Evolutionary conservation across 2,888 invertebrate species (phyloP), one percentile per base, ranked within the genome.

Genomic region (Hemistola chrysoprasaria): DNA sequence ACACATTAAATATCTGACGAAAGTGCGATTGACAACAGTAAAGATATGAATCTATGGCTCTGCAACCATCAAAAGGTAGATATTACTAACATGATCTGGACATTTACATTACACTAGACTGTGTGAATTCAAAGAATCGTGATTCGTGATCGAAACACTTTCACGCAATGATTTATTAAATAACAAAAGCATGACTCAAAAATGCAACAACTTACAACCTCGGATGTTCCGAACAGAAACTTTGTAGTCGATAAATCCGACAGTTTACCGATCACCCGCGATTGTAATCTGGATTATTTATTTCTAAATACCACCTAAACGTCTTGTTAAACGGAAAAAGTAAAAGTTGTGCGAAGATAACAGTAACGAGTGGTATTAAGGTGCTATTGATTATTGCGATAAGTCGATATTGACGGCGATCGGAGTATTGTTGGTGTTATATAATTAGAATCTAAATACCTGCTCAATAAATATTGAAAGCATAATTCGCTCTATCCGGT

Each of bases 81-180:
- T n/a, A 8, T 16, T 16, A 16, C 16, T 35, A 50, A 40, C 44
- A 50, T 47, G 40, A 52, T 55, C 44, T 36, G 37, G 37, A 34
- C 41, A 51, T 47, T 46, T 44, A 52, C 31, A 49, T 44, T 27
- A 43, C 41, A 50, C 45, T 31, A 54, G 43, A 57, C 48, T 52
- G 49, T 48, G 44, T 40, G 45, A 45, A 50, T 54, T 48, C 45
- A 55, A 57, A 46, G 43, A 50, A 58, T 47, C 49, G 53, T 51
- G 56, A 60, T 51, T 49, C 49, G 53, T 51, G 56, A 60, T 51
- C 50, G 20, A 43, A 52, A 43, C 48, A 59, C 71, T 71, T 71
- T 71, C 70, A 59, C 66, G 35, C 57, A 37, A 52, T 53, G 62
- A 65, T 59, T 57, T 56, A 16, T 47, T 47, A 44, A 41, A 50